These are phyloP conservation scores for Marasmarcha lunaedactyla DNA, from an alignment of 2,888 invertebrate genomes.

Conservation along the genomic window DNA sequence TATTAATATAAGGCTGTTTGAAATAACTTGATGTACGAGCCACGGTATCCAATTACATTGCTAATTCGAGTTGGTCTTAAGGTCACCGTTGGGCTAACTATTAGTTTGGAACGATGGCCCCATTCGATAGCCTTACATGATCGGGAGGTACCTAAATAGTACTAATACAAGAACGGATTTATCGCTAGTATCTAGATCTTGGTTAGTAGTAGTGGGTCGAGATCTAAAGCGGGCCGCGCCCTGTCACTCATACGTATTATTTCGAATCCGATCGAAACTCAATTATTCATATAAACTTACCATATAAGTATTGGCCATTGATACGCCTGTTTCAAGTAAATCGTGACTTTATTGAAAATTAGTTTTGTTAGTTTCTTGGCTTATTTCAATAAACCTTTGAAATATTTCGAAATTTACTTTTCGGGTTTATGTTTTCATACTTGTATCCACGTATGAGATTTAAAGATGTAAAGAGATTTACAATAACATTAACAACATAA, in stretches of 20 bases:
- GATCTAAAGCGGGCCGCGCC: constrained; percentile 49
- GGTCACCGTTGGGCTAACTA: constrained; percentile 24
- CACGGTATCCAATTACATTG: background rate
- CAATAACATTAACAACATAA: too few relatives aligned
- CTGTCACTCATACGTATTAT: constrained; percentile 59
- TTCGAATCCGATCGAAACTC: constrained; percentile 45
- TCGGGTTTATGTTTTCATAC: too few relatives aligned
- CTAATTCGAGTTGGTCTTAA: constrained; percentile 4
- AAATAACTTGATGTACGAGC: background rate
- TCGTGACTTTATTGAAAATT: too few relatives aligned
- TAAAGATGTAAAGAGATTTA: too few relatives aligned
- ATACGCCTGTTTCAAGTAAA: too few relatives aligned
- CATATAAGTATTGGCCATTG: too few relatives aligned
- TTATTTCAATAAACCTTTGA: too few relatives aligned
- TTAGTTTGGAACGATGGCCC: constrained; percentile 35
- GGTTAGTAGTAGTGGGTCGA: constrained; percentile 34
- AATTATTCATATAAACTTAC: constrained; percentile 43
- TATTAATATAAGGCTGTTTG: background rate
- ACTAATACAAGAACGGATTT: constrained; percentile 56
- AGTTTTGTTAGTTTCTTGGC: too few relatives aligned
- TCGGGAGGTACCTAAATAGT: constrained; percentile 34
- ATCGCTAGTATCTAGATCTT: constrained; percentile 47
- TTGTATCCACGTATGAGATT: too few relatives aligned
- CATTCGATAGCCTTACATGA: constrained; percentile 51
- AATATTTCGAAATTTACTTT: too few relatives aligned